These are phyloP conservation scores for Pristionchus fissidentatus DNA, from an alignment of 2,888 invertebrate species.

Conservation along the genomic window DNA sequence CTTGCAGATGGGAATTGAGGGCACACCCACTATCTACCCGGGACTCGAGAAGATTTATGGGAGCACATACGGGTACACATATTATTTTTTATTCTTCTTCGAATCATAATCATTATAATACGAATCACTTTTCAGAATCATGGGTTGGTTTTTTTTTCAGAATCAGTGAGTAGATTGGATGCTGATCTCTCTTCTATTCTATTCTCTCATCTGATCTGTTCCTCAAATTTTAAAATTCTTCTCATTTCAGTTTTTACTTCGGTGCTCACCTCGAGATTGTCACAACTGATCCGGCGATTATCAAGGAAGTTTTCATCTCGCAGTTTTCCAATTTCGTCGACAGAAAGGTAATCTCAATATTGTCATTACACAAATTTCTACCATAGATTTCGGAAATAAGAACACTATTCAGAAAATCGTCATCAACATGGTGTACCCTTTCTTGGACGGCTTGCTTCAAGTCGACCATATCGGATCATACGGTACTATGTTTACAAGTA, in stretches of 20 bases:
- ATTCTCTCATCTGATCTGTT: too few relatives aligned
- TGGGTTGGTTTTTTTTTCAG: too few relatives aligned
- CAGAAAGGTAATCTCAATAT: conserved; percentile 8
- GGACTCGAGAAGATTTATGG: not conserved
- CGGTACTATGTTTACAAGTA: conserved; percentile 54
- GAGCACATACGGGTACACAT: not conserved
- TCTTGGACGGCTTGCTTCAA: conserved; percentile 27
- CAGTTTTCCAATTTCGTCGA: conserved; percentile 39
- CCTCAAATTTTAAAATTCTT: not conserved
- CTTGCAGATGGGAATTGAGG: too few relatives aligned
- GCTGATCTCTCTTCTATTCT: too few relatives aligned
- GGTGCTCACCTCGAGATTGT: conserved; percentile 20
- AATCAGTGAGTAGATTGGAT: too few relatives aligned
- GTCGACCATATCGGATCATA: conserved; percentile 74
- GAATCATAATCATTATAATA: too few relatives aligned
- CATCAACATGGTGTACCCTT: conserved; percentile 11
- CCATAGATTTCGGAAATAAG: not conserved
- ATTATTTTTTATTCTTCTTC: not conserved
- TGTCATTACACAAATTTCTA: not conserved
- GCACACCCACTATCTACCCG: too few relatives aligned
- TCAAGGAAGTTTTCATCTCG: conserved; percentile 38
- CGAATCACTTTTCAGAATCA: too few relatives aligned
- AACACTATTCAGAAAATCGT: conserved; percentile 39
- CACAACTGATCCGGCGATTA: conserved; percentile 22
- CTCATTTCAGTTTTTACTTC: conserved; percentile 27